Base-by-base conservation (phyloP, 2,888 invertebrate genomes). In the Drosophila helvetica region DNA sequence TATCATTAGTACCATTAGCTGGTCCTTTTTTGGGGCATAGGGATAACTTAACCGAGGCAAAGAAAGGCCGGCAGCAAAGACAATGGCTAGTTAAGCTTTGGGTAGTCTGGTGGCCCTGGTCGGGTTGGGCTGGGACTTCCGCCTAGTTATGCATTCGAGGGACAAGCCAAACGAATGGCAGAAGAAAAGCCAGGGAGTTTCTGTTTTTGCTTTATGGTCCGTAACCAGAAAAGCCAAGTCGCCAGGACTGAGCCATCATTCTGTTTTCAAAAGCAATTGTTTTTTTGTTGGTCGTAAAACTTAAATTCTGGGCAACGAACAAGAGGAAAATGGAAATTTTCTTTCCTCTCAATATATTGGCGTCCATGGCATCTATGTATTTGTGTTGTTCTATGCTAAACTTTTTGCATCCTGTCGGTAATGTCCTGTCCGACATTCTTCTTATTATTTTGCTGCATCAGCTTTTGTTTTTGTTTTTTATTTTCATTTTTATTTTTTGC, bases 91-190 rank as follows among this genome's bases (percentile, higher is more conserved):
- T 55, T 62, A 48, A 55, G 30, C 75, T 22, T 42, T 54, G 46
- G 60, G 51, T 50, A 55, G 67, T 58, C 43, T 72, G 75, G 73
- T 64, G 38, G 38, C 2, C 38, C 38, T 6, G 55, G 61, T 52
- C 38, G 54, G 63, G 72, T 66, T 71, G 22, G 22, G 22, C 22
- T 22, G n/a, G n/a, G n/a, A n/a, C n/a, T 77, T 69, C 70, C 67
- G 83, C 82, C 77, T 75, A 60, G 70, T 74, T 81, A 79, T 81
- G 62, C 79, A 73, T 74, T 77, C 63, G 48, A 74, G 70, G 74
- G 67, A 66, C 70, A 33, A 52, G 30, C 9, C 12, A 7, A 33
- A 43, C 9, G 46, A 52, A 67, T 9, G 7, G 45, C 38, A 45
- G 17, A 9, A 25, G 22, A 33, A 42, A 46, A 10, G 27, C 33